A percentile compares a stretch with the other conserved stretches of the same genome.
phyloP scores from a whole-genome alignment of 2,888 invertebrate genomes.

The Agonopterix heracliana region DNA sequence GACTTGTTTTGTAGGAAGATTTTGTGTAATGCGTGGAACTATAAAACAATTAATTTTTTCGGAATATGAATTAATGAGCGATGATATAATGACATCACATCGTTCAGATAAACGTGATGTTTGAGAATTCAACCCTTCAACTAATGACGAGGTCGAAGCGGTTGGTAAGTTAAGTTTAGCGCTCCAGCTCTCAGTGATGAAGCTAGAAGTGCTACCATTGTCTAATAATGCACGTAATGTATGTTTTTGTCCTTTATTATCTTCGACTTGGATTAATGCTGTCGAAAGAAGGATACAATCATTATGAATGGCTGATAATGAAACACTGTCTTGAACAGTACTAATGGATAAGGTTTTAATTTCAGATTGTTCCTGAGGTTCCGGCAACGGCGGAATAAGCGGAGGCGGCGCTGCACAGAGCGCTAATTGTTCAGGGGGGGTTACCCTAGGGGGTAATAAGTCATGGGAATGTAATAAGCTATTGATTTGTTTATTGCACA shows the following conservation, averaged over 20 bases:
- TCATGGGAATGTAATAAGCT: conserved; percentile 7
- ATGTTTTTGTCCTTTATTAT: conserved; percentile 1
- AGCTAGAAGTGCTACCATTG: conserved; percentile 11
- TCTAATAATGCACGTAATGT: conserved; percentile 6
- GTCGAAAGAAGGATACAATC: conserved; percentile 7
- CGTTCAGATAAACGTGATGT: conserved; percentile 2
- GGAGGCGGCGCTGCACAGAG: neutral
- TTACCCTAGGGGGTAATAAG: neutral
- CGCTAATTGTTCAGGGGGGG: neutral
- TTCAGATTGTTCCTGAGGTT: neutral
- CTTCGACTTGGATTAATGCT: conserved; percentile 3
- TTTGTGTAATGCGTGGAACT: conserved; percentile 7
- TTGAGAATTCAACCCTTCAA: conserved; percentile 11
- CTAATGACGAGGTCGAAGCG: conserved; percentile 6
- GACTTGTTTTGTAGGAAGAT: conserved; percentile 3
- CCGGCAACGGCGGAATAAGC: neutral
- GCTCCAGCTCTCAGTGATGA: conserved; percentile 3
- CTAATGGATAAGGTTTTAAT: neutral
- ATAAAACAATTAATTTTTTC: conserved; percentile 5
- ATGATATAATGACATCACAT: conserved; percentile 2
- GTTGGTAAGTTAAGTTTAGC: conserved; percentile 1
- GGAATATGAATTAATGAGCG: conserved; percentile 1
- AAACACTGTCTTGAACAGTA: neutral
- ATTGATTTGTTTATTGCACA: conserved; percentile 7
- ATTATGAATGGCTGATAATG: neutral